Evolutionary conservation across 2,797 vertebrate species (phyloP).

Genomic region (Helicolenus hilgendorfi): DNA sequence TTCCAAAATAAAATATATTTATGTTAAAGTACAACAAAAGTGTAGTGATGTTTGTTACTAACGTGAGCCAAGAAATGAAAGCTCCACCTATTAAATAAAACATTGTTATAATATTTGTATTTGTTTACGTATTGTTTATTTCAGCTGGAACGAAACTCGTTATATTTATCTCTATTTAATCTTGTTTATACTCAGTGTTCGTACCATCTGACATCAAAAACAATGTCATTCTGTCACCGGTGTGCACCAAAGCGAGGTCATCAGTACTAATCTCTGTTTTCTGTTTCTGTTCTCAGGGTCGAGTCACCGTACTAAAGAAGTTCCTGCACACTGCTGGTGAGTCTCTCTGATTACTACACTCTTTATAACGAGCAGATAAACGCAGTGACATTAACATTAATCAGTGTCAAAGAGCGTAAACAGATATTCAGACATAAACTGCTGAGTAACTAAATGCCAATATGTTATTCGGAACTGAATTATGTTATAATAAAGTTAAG

Average conservation of each 20-base stretch:
- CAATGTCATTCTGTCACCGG: background rate
- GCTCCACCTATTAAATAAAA: background rate
- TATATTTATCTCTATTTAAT: background rate
- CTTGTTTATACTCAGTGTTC: background rate
- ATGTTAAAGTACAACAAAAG: background rate
- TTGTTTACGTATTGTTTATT: background rate
- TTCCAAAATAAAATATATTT: background rate
- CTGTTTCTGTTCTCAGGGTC: constrained; percentile 48
- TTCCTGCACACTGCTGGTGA: constrained; percentile 39
- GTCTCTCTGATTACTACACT: background rate
- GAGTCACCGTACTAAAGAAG: constrained; percentile 74
- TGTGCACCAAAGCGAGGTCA: background rate
- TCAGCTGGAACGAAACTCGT: background rate
- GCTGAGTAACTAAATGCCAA: background rate
- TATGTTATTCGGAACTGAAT: background rate
- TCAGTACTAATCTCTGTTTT: constrained; percentile 16
- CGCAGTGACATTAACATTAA: background rate
- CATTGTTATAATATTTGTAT: background rate
- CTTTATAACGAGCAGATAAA: background rate
- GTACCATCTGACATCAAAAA: background rate
- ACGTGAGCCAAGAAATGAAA: background rate
- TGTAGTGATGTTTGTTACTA: background rate
- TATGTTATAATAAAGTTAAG: background rate
- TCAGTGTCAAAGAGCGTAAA: background rate
- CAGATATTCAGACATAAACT: background rate